Evolutionary conservation across 2,888 invertebrate species (phyloP), one percentile per base, ranked within the genome.

Genomic region (Perdita meconis): DNA sequence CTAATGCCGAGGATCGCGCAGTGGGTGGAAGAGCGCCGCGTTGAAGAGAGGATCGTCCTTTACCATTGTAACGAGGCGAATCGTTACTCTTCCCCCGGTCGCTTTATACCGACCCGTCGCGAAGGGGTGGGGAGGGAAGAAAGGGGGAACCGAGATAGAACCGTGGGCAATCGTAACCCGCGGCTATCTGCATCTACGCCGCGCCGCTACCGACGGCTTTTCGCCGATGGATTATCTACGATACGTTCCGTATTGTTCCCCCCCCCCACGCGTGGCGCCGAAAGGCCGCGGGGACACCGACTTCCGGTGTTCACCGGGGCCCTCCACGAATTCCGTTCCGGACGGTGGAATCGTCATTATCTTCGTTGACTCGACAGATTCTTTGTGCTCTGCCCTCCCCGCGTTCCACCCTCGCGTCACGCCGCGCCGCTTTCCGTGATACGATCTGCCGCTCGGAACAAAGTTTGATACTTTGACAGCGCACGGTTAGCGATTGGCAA

Each of bases 121-220:
- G n/a, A n/a, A n/a, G n/a, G 36, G 13, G 16, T 5, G 26, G 19
- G 42, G 42, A 13, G 59, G n/a, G 8, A 19, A 30, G 38, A 40
- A 53, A 60, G 59, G n/a, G 19, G n/a, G 22, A 26, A 30, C n/a
- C 19, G 38, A 26, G 47, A 47, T 47, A 47, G 47, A 10, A n/a
- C 8, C 16, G 50, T 26, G 47, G 61, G 19, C 47, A 82, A 84
- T 82, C 73, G 76, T 80, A 84, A 74, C 80, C 81, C 59, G 75
- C 68, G 82, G 83, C 76, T 88, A 87, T 86, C 87, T 84, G 78
- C 79, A 86, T 88, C 88, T 85, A 77, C 78, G 70, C 60, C 78
- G 30, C 30, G n/a, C 6, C 63, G 86, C 86, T 88, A 88, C 87
- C 60, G 83, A 77, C 67, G 50, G n/a, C 70, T 77, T 70, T 57